A percentile compares a stretch with the other conserved stretches of the same genome.
Evolutionary conservation across 2,113 vertebrate species (phyloP).

Genomic region (Notechis scutatus): DNA sequence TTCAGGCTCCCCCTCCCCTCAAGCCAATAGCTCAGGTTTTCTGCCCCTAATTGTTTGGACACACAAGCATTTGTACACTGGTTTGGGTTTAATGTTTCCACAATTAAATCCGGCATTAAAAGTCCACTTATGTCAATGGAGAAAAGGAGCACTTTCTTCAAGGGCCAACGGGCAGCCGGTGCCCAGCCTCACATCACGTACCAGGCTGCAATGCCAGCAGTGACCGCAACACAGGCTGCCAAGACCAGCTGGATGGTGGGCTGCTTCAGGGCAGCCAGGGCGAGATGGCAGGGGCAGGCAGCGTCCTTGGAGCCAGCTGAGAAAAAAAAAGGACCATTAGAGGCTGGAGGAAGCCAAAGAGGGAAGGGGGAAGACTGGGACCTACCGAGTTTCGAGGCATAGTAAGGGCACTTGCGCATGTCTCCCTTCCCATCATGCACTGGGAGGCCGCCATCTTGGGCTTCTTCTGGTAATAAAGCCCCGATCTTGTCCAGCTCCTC

Average conservation of each 20-base stretch:
- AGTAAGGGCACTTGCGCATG: conserved; percentile 88
- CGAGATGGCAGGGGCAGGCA: conserved; percentile 68
- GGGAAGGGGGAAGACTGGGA: rapidly evolving
- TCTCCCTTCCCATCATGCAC: conserved; percentile 84
- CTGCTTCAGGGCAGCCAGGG: conserved; percentile 71
- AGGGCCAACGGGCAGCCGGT: not conserved
- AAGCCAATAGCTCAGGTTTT: not conserved
- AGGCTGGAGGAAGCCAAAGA: rapidly evolving
- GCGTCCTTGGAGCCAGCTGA: conserved; percentile 69
- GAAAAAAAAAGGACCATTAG: not conserved
- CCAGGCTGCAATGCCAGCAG: conserved; percentile 83
- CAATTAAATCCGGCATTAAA: conserved; percentile 47
- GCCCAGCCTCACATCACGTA: conserved; percentile 81
- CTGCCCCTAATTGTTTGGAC: not conserved
- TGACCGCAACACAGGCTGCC: conserved; percentile 76
- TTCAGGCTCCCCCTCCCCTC: not conserved
- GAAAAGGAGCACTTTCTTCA: not conserved
- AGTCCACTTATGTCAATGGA: conserved; percentile 18
- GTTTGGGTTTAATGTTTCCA: conserved; percentile 51
- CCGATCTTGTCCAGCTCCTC: conserved; percentile 86
- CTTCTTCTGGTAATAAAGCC: conserved; percentile 73
- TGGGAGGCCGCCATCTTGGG: conserved; percentile 71
- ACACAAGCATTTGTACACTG: not conserved
- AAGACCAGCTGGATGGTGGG: conserved; percentile 82
- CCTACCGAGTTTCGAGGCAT: conserved; percentile 77